A percentile compares a stretch with the other conserved stretches of the same genome.
These are phyloP conservation scores for Dynastes hyllus DNA, from an alignment of 2,888 invertebrate species.

Conservation along the genomic window DNA sequence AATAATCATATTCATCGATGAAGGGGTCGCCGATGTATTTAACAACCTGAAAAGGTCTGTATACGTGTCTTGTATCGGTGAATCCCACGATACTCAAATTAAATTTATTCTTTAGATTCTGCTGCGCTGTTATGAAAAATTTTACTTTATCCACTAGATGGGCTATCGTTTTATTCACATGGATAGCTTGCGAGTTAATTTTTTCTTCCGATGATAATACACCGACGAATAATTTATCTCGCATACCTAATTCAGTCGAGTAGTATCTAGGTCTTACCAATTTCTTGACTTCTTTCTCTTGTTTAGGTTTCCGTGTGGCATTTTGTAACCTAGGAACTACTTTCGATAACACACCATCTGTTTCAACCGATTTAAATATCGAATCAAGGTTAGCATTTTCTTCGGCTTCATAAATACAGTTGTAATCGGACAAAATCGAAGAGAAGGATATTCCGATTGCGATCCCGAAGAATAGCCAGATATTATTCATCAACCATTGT, in stretches of 20 bases:
- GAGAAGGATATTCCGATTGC: slow-evolving; percentile 47
- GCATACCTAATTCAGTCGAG: slow-evolving; percentile 95
- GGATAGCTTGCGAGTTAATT: slow-evolving; percentile 82
- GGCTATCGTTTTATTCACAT: slow-evolving; percentile 91
- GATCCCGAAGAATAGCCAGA: slow-evolving; percentile 49
- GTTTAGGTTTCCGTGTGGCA: slow-evolving; percentile 40
- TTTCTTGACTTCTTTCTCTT: slow-evolving; percentile 64
- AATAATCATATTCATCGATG: slow-evolving; percentile 93
- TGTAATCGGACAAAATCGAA: slow-evolving; percentile 39
- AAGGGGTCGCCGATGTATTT: slow-evolving; percentile 94
- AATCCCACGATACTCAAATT: slow-evolving; percentile 84
- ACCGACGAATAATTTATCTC: slow-evolving; percentile 90
- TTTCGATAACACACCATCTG: slow-evolving; percentile 7
- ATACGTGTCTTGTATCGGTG: slow-evolving; percentile 83
- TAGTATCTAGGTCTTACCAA: slow-evolving; percentile 92
- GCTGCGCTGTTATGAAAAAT: slow-evolving; percentile 71
- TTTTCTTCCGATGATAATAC: slow-evolving; percentile 86
- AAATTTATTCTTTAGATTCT: slow-evolving; percentile 66
- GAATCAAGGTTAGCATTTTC: slow-evolving; percentile 30
- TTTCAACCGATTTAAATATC: slow-evolving; percentile 46
- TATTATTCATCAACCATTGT: slow-evolving; percentile 39
- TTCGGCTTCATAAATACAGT: slow-evolving; percentile 19
- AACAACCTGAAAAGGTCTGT: slow-evolving; percentile 89
- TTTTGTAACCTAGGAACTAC: slow-evolving; percentile 41
- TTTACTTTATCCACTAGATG: slow-evolving; percentile 87